Evolutionary conservation across 2,888 invertebrate genomes (phyloP).

Genomic region (Diarsia dahlii): DNA sequence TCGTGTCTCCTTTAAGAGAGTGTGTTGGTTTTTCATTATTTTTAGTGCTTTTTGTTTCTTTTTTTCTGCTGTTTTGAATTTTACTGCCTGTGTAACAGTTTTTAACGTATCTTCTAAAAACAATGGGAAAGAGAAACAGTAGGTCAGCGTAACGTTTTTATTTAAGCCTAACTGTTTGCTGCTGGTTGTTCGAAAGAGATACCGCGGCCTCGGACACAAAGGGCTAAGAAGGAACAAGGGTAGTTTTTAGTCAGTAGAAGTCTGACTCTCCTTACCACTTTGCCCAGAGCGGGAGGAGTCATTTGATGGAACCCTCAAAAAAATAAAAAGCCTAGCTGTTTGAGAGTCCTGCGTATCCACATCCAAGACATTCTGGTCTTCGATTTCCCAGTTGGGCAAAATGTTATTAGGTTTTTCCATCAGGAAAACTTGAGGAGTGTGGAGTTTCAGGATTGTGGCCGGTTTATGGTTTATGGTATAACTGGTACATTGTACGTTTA

Average conservation of each 20-base stretch:
- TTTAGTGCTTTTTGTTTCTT: conserved; percentile 13
- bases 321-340: not conserved
- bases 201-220: too few species aligned
- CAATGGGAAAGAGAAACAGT: too few species aligned
- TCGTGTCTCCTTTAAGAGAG: conserved; percentile 11
- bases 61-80: not conserved
- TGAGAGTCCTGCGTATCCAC: not conserved
- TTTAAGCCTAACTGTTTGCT: too few species aligned
- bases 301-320: too few species aligned
- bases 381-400: not conserved
- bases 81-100: not conserved
- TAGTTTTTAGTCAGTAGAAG: too few species aligned
- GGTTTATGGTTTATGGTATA: not conserved
- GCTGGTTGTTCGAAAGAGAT: too few species aligned
- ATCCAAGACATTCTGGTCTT: not conserved
- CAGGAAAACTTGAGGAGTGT: not conserved
- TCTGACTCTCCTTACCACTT: too few species aligned
- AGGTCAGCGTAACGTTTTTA: not conserved
- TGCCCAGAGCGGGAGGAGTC: too few species aligned
- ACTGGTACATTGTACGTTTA: not conserved
- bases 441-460: not conserved
- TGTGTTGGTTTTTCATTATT: conserved; percentile 15
- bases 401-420: not conserved
- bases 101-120: not conserved
- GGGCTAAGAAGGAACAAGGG: too few species aligned